Conservation (phyloP, 53 echinoderm and acorn worm species). For the Actinopyga echinites region DNA sequence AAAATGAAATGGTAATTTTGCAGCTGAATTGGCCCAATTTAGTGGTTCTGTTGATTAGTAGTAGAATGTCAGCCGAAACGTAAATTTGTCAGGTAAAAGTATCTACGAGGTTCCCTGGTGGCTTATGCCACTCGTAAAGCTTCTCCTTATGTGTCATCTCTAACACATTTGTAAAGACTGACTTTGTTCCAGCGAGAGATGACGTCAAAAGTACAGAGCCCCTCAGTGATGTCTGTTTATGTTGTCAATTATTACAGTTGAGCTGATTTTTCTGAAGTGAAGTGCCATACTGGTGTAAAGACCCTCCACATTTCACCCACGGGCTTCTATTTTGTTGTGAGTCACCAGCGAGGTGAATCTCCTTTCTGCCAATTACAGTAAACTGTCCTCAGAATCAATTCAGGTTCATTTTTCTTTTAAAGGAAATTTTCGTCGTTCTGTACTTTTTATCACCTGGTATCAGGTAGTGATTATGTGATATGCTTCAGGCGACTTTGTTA, state of each 20-base stretch:
- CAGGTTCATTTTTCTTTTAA: too few species aligned
- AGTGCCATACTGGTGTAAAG: conserved; percentile 8
- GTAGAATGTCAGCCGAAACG: conserved; percentile 15
- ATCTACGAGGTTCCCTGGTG: neutral
- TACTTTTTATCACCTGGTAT: too few species aligned
- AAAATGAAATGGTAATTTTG: conserved; percentile 24
- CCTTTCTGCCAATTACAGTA: conserved; percentile 18
- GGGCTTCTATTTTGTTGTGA: neutral
- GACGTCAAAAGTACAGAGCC: conserved; percentile 31
- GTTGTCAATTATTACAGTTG: conserved; percentile 41
- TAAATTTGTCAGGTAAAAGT: conserved; percentile 33
- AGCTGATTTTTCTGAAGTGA: neutral
- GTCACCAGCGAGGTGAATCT: conserved; percentile 19
- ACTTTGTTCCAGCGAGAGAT: neutral
- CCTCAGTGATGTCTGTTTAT: conserved; percentile 17
- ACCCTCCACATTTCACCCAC: conserved; percentile 1
- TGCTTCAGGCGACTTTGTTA: too few species aligned
- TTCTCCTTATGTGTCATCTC: conserved; percentile 14
- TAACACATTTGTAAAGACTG: neutral
- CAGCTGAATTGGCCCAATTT: conserved; percentile 38
- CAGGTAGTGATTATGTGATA: too few species aligned
- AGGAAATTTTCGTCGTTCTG: too few species aligned
- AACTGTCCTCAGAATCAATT: neutral
- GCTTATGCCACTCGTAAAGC: conserved; percentile 6
- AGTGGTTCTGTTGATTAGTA: conserved; percentile 10